These are phyloP conservation scores for Aldrovandia affinis DNA, from an alignment of 2,797 vertebrate genomes.

Conservation along the genomic window DNA sequence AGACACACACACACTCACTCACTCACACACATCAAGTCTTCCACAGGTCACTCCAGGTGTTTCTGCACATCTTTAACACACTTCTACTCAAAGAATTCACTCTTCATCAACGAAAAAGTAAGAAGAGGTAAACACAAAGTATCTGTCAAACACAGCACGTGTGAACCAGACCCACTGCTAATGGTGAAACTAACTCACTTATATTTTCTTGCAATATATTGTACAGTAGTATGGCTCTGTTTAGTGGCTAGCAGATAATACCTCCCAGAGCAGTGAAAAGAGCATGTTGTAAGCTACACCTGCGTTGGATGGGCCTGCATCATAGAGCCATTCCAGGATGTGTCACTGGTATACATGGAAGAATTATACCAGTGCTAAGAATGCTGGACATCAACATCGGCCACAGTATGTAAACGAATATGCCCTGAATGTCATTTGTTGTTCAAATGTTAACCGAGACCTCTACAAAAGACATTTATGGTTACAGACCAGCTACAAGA, in stretches of 20 bases:
- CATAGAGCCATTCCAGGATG: background rate
- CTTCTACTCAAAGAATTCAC: constrained; percentile 6
- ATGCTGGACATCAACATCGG: background rate
- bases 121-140: background rate
- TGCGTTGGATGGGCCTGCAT: background rate
- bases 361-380: background rate
- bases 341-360: background rate
- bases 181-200: background rate
- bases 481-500: background rate
- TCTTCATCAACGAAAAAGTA: background rate
- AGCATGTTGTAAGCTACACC: background rate
- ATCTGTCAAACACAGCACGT: background rate
- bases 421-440: constrained; percentile 9
- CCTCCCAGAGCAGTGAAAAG: background rate
- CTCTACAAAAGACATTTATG: background rate
- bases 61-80: background rate
- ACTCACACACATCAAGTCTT: background rate
- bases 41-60: constrained; percentile 5
- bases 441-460: background rate
- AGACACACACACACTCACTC: background rate
- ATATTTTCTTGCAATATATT: background rate
- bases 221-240: background rate
- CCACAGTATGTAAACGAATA: background rate
- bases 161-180: background rate
- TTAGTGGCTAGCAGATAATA: background rate